A percentile compares a stretch with the other conserved stretches of the same genome.
Conservation (phyloP, 2,888 invertebrate species). For the Rotaria macrura region DNA sequence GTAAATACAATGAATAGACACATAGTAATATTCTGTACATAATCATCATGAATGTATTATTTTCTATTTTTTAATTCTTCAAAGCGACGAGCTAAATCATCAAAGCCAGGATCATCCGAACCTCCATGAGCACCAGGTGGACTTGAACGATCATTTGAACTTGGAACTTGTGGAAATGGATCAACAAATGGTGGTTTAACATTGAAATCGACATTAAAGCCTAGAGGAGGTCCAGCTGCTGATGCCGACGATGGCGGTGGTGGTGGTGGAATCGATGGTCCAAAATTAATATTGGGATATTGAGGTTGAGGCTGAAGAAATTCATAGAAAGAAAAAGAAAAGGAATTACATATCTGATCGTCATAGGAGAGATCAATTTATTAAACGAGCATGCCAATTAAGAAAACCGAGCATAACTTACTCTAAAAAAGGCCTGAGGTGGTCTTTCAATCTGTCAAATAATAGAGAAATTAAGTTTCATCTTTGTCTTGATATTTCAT, state of each 20-base stretch:
- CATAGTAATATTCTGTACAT: background rate
- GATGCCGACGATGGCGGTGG: background rate
- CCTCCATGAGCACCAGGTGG: background rate
- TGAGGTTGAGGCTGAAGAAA: slow-evolving; percentile 18
- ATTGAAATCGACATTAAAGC: background rate
- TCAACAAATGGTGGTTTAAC: background rate
- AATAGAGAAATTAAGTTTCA: background rate
- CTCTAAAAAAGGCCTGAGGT: background rate
- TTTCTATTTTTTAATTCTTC: slow-evolving; percentile 18
- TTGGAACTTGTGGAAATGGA: slow-evolving; percentile 5
- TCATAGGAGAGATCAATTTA: background rate
- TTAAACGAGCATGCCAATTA: background rate
- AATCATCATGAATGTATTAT: background rate
- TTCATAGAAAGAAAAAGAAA: background rate
- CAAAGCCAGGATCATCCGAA: background rate
- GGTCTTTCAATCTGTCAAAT: background rate
- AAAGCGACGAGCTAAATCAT: slow-evolving; percentile 14
- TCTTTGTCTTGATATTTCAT: background rate
- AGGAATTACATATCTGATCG: background rate
- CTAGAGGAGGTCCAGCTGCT: background rate
- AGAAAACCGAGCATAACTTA: background rate
- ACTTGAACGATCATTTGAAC: background rate
- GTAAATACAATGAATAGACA: background rate
- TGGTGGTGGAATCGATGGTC: background rate
- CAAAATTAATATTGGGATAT: slow-evolving; percentile 18